A percentile compares a stretch with the other conserved stretches of the same genome.
Evolutionary conservation across 2,113 vertebrate genomes (phyloP).

Genomic region (Pantherophis guttatus): DNA sequence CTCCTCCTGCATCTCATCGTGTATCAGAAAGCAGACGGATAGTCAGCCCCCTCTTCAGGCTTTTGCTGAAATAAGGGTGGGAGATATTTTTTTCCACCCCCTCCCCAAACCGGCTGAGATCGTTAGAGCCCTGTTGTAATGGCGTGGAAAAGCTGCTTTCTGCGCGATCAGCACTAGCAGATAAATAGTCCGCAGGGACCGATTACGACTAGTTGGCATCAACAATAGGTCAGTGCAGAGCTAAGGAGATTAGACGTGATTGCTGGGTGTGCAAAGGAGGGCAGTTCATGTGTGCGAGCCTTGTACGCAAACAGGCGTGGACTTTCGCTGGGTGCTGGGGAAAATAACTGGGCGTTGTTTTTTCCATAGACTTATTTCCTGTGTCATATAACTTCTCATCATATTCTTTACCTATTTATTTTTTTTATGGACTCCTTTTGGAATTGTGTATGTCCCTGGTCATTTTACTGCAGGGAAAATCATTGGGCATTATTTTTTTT

Average conservation of each 20-base stretch:
- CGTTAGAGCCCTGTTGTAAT: neutral
- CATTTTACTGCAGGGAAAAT: too few species aligned
- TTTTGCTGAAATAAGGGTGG: neutral
- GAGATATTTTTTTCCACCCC: neutral
- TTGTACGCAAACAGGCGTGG: neutral
- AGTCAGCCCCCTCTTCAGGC: neutral
- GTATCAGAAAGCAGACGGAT: neutral
- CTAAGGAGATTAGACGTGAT: neutral
- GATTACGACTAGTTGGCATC: neutral
- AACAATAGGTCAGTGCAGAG: neutral
- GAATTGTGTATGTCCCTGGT: too few species aligned
- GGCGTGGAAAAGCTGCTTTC: conserved; percentile 11
- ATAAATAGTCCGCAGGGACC: conserved; percentile 12
- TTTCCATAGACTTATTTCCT: too few species aligned
- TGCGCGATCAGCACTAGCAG: neutral
- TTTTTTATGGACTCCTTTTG: too few species aligned
- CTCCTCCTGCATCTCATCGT: neutral
- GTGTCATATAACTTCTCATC: too few species aligned
- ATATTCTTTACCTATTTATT: too few species aligned
- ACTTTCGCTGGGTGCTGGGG: neutral
- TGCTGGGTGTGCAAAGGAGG: neutral
- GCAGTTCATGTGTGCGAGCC: neutral
- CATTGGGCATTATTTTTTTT: too few species aligned
- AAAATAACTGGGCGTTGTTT: too few species aligned
- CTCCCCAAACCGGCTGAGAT: neutral